A percentile compares a stretch with the other conserved stretches of the same genome.
These are phyloP conservation scores for Rhinoptilus africanus DNA, from an alignment of 2,113 vertebrate species.

Conservation along the genomic window DNA sequence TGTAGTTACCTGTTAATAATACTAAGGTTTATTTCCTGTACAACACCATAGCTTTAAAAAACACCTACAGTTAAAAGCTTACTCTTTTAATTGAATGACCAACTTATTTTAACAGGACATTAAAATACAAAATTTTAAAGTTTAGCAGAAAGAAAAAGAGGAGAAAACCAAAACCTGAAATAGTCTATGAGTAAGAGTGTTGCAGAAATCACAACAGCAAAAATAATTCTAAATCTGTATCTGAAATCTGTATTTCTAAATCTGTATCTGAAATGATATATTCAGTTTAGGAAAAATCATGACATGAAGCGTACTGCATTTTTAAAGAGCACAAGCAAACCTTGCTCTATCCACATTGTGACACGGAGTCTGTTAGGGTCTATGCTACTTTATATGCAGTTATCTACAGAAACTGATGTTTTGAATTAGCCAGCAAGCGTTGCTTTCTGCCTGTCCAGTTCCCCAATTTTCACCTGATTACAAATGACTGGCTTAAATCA, in stretches of 20 bases:
- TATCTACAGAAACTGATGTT: not conserved
- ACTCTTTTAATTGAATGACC: not conserved
- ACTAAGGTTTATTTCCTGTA: not conserved
- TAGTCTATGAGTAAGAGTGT: fast-evolving
- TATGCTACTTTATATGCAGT: not conserved
- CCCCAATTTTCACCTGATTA: not conserved
- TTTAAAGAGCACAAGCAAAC: not conserved
- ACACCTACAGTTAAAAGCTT: not conserved
- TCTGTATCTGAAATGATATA: not conserved
- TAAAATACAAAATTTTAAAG: not conserved
- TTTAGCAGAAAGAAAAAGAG: not conserved
- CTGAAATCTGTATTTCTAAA: not conserved
- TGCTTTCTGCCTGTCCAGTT: not conserved
- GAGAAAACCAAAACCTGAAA: not conserved
- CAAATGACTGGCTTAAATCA: not conserved
- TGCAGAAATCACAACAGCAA: not conserved
- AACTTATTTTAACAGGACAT: not conserved
- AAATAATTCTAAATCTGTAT: not conserved
- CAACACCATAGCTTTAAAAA: not conserved
- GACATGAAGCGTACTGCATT: not conserved
- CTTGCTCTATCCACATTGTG: not conserved
- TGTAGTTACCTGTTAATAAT: not conserved
- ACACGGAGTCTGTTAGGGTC: not conserved
- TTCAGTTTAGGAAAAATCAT: not conserved
- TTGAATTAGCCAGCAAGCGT: not conserved